Evolutionary conservation across 2,888 invertebrate species (phyloP), one percentile per base, ranked within the genome.

Genomic region (Drosophila tanythrix): DNA sequence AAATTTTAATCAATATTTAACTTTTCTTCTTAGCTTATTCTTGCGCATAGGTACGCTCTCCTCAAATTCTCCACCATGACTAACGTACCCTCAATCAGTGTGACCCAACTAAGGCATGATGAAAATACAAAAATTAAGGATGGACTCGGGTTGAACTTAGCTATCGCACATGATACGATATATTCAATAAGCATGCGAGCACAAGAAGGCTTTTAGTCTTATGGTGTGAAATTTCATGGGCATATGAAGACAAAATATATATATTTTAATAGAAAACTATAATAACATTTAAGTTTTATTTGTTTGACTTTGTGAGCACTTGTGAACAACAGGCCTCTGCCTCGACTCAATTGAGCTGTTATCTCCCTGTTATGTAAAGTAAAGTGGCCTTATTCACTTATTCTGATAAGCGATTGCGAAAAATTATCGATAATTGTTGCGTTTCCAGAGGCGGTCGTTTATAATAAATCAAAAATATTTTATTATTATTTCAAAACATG

Each of bases 31-130:
- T 85, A 79, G 70, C 83, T 77, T 89, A 74, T 78, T 83, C 81
- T 80, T 82, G 90, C 91, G 91, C 85, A 80, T 86, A 72, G 74
- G 76, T 84, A 92, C 92, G 91, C 91, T 85, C 84, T 64, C 62
- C 77, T 83, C 91, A 83, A 90, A 87, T 89, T 88, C 88, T 91
- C 90, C 85, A 88, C 82, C 91, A 92, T 90, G 88, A 92, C 91
- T 91, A 70, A 79, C 68, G 38, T 13, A 18, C 50, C 25, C 6
- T 33, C 27, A 35, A 52, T 35, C 50, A 65, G 58, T 74, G 74
- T 78, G 78, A 55, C 77, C 79, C 31, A 3, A 53, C 21, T n/a
- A 38, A 46, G 21, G 8, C 25, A 46, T 13, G 33, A 3, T 40
- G 4, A 64, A 62, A 76, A 64, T 62, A 48, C 58, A n/a, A 11